These are phyloP conservation scores for Trissolcus japonicus DNA, from an alignment of 2,888 invertebrate genomes.

Conservation along the genomic window DNA sequence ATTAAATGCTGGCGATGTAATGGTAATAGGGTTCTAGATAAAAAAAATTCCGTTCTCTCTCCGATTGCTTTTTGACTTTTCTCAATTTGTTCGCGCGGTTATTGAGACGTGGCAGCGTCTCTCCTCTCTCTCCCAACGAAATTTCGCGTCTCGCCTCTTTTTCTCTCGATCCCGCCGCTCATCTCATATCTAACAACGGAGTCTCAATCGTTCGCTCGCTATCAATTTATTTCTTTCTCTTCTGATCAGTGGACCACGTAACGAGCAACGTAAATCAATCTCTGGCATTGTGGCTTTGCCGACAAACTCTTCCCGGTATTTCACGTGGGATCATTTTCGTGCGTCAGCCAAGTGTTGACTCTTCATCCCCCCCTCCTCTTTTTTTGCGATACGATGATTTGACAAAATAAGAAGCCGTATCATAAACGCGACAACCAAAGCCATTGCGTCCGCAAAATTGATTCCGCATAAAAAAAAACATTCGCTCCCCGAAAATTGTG, in stretches of 20 bases:
- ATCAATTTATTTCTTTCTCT: slow-evolving; percentile 63
- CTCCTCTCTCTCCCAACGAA: slow-evolving; percentile 28
- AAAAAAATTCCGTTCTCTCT: slow-evolving; percentile 23
- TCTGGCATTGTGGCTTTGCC: slow-evolving; percentile 73
- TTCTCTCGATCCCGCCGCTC: slow-evolving; percentile 34
- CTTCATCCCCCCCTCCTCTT: slow-evolving; percentile 14
- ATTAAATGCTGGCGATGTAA: slow-evolving; percentile 47
- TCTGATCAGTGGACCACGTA: slow-evolving; percentile 75
- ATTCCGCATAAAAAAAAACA: slow-evolving; percentile 21
- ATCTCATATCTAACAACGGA: slow-evolving; percentile 48
- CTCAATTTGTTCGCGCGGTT: slow-evolving; percentile 12
- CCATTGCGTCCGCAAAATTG: slow-evolving; percentile 33
- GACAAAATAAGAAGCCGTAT: slow-evolving; percentile 27
- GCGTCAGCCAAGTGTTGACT: slow-evolving; percentile 43
- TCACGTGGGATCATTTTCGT: slow-evolving; percentile 39
- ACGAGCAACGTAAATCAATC: slow-evolving; percentile 77
- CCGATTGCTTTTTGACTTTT: slow-evolving; percentile 7
- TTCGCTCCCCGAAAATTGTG: slow-evolving; percentile 14
- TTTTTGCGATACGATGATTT: slow-evolving; percentile 35
- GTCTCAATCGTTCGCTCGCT: slow-evolving; percentile 59
- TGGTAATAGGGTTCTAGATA: slow-evolving; percentile 30
- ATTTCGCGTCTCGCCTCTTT: slow-evolving; percentile 39
- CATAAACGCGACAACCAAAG: neutral
- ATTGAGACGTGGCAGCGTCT: slow-evolving; percentile 41
- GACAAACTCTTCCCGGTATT: slow-evolving; percentile 53